These are phyloP conservation scores for Pelagia noctiluca DNA, from an alignment of 30 jellyfish, hydroid and myxozoan genomes.

Conservation along the genomic window DNA sequence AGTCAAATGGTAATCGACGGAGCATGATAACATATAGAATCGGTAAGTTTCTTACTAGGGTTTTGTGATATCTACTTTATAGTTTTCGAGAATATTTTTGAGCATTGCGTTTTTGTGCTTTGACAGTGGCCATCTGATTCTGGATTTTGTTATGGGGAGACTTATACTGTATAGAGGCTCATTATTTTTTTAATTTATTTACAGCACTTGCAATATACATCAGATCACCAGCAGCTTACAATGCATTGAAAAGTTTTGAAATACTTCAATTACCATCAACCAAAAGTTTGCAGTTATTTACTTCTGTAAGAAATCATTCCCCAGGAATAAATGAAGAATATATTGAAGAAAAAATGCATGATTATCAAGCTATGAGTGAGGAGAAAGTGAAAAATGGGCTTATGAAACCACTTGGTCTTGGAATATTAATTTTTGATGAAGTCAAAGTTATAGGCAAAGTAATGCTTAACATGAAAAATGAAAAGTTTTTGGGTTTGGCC, in stretches of 20 bases:
- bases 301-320: slow-evolving; percentile 38
- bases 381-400: slow-evolving; percentile 16
- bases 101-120: not conserved
- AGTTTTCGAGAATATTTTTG: not conserved
- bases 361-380: not conserved
- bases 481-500: slow-evolving; percentile 31
- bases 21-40: slow-evolving; percentile 14
- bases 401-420: slow-evolving; percentile 40
- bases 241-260: slow-evolving; percentile 33
- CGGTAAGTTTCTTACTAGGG: not conserved
- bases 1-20: slow-evolving; percentile 1
- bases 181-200: slow-evolving; percentile 4
- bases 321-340: slow-evolving; percentile 48
- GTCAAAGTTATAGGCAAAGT: slow-evolving; percentile 12
- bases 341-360: slow-evolving; percentile 37
- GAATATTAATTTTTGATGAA: slow-evolving; percentile 25
- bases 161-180: too few species aligned
- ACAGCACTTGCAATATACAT: slow-evolving; percentile 50
- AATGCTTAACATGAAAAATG: slow-evolving; percentile 36
- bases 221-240: slow-evolving; percentile 50
- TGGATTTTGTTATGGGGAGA: too few species aligned
- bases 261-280: slow-evolving; percentile 30
- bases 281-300: slow-evolving; percentile 28
- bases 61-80: too few species aligned
- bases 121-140: not conserved